A percentile compares a stretch with the other conserved stretches of the same genome.
These are phyloP conservation scores for Phylloscopus trochilus DNA, from an alignment of 2,113 vertebrate genomes.

Conservation along the genomic window DNA sequence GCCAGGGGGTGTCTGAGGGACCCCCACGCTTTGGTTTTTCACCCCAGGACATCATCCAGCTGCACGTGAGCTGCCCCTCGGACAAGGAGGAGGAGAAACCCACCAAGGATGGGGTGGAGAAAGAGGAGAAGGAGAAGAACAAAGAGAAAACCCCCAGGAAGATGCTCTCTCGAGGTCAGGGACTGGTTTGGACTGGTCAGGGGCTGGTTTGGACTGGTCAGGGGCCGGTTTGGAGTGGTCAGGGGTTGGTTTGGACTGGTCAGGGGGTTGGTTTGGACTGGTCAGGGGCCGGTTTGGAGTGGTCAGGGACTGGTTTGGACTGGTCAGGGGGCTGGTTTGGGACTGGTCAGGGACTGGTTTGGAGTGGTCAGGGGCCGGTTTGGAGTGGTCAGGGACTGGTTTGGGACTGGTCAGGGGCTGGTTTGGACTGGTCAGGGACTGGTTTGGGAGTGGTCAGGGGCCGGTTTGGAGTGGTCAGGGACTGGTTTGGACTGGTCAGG, in stretches of 20 bases:
- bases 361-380: no score
- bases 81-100: slow-evolving; percentile 98
- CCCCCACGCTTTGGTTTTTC: background rate
- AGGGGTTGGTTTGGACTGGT: no score
- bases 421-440: no score
- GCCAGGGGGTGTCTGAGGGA: background rate
- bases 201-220: background rate
- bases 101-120: slow-evolving; percentile 90
- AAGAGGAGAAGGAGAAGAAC: slow-evolving; percentile 94
- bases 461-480: no score
- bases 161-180: slow-evolving; percentile 94
- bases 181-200: slow-evolving; percentile 70
- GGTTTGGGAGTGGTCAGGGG: no score
- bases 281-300: no score
- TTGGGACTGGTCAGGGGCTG: no score
- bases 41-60: slow-evolving; percentile 91
- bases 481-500: no score
- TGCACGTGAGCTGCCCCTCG: slow-evolving; percentile 96
- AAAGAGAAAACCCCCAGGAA: slow-evolving; percentile 91
- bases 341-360: background rate
- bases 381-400: background rate
- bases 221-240: no score
- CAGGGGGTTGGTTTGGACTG: no score
- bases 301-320: no score
- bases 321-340: no score